These are phyloP conservation scores for Rhincodon typus DNA, from an alignment of 2,797 vertebrate genomes.

Conservation along the genomic window DNA sequence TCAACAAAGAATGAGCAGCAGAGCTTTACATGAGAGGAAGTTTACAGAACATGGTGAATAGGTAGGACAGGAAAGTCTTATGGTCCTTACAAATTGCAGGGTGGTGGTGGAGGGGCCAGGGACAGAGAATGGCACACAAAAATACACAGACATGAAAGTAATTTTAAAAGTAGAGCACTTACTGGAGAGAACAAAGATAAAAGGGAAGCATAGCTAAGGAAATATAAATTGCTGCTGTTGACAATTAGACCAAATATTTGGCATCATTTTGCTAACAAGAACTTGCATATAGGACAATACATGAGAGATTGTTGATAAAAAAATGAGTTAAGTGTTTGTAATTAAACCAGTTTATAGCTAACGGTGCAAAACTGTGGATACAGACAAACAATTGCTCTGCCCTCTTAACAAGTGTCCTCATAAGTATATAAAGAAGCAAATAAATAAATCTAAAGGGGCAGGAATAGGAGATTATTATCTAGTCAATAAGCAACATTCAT, in stretches of 20 bases:
- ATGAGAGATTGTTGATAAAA: neutral
- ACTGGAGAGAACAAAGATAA: neutral
- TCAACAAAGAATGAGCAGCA: neutral
- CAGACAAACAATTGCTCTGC: neutral
- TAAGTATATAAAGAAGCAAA: neutral
- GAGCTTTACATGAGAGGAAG: neutral
- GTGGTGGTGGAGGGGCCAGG: neutral
- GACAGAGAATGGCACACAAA: neutral
- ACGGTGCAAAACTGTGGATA: neutral
- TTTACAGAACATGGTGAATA: neutral
- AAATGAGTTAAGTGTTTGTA: neutral
- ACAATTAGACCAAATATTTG: neutral
- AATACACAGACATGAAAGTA: neutral
- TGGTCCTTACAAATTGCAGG: neutral
- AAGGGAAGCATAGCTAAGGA: neutral
- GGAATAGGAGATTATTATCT: too few relatives aligned
- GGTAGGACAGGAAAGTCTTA: neutral
- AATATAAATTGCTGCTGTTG: neutral
- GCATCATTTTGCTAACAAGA: neutral
- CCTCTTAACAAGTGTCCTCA: neutral
- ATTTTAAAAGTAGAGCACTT: neutral
- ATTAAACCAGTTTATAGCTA: neutral
- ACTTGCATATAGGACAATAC: neutral
- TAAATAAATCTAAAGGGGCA: neutral
- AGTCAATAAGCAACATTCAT: neutral